Conservation (phyloP, 1,140 invertebrate species). For the Zaprionus davidi region DNA sequence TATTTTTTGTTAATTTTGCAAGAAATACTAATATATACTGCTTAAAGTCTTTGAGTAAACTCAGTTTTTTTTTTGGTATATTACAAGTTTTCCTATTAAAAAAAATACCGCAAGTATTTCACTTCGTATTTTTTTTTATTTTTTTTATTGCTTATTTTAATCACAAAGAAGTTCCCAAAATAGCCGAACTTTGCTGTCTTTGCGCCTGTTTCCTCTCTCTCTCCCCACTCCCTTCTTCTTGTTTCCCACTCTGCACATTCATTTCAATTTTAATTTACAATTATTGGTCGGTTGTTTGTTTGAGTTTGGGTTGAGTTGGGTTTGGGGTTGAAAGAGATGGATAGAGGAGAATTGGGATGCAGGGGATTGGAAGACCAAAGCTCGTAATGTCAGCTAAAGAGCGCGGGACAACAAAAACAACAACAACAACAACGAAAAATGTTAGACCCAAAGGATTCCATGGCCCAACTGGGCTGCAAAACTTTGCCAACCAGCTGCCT, state of each 20-base stretch:
- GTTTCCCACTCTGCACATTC: conserved; percentile 42
- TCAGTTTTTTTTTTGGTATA: not conserved
- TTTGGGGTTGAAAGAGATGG: not conserved
- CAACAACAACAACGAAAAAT: conserved; percentile 6
- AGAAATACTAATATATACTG: too few species aligned
- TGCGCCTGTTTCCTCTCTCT: not conserved
- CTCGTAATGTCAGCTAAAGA: conserved; percentile 39
- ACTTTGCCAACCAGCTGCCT: conserved; percentile 26
- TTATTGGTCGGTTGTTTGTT: conserved; percentile 63
- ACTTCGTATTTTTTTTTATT: not conserved
- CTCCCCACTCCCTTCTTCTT: not conserved
- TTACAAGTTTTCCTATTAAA: not conserved
- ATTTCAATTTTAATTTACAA: conserved; percentile 81
- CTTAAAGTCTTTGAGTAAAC: too few species aligned
- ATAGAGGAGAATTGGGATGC: not conserved
- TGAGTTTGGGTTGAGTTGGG: conserved; percentile 21
- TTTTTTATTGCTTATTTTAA: not conserved
- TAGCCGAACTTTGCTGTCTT: conserved; percentile 6
- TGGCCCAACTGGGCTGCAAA: conserved; percentile 30
- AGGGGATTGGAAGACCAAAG: not conserved
- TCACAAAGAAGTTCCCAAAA: conserved; percentile 7
- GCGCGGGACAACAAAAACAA: not conserved
- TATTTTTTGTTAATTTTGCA: too few species aligned
- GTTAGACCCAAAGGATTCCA: conserved; percentile 47
- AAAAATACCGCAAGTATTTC: not conserved